phyloP scores from a whole-genome alignment of 1,140 invertebrate species.

The Lethrus apterus region DNA sequence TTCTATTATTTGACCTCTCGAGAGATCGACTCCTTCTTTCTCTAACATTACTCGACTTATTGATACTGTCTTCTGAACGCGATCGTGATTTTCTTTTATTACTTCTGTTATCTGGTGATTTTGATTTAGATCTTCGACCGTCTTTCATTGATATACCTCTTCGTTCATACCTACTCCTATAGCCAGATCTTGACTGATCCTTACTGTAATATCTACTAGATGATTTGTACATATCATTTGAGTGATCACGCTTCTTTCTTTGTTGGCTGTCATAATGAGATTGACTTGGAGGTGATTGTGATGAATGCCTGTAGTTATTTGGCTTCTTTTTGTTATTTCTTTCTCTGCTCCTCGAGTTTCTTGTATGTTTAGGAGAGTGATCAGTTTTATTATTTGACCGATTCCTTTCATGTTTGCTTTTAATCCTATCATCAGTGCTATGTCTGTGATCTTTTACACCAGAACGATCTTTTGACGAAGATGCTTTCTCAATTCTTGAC shows the following conservation, averaged over 20 bases:
- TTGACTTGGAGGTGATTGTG: background rate
- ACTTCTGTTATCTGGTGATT: background rate
- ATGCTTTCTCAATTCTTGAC: constrained; percentile 1
- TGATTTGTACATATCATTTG: background rate
- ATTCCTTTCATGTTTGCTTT: background rate
- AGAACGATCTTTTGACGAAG: background rate
- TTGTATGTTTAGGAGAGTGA: background rate
- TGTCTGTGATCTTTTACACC: background rate
- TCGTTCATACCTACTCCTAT: constrained; percentile 1
- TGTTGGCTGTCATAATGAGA: background rate
- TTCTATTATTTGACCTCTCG: no score
- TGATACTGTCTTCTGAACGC: background rate
- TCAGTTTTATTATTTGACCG: constrained; percentile 1
- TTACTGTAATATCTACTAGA: no score
- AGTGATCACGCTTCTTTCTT: no score
- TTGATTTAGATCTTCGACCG: background rate
- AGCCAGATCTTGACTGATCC: no score
- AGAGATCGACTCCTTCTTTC: background rate
- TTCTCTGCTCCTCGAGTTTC: constrained; percentile 2
- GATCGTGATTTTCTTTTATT: constrained; percentile 3
- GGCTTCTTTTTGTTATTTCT: constrained; percentile 1
- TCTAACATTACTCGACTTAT: background rate
- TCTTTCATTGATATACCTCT: background rate
- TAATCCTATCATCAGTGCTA: background rate
- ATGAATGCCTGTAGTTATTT: background rate